Percentiles rank a stretch among this genome's conserved stretches.
phyloP scores from a whole-genome alignment of 2,113 vertebrate species.

The Scolopax mira region DNA sequence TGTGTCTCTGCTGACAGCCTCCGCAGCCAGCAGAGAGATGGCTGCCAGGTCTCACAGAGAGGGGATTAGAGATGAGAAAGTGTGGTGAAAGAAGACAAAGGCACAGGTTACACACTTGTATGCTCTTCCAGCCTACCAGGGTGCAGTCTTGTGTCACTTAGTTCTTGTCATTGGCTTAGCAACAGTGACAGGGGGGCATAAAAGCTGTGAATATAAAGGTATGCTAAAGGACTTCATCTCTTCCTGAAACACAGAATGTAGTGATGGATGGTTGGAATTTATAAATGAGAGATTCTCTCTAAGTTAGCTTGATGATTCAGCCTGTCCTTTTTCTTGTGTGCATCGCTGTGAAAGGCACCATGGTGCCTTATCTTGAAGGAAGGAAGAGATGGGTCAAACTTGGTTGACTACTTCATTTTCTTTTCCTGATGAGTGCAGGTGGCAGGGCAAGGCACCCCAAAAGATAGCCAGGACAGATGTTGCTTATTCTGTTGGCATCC shows the following conservation, averaged over 20 bases:
- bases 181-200: background rate
- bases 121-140: background rate
- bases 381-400: background rate
- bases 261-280: background rate
- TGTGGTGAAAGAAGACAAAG: background rate
- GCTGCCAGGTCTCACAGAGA: background rate
- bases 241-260: background rate
- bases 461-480: background rate
- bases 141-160: background rate
- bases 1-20: slow-evolving; percentile 1
- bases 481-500: background rate
- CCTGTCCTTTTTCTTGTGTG: background rate
- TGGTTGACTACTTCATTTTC: background rate
- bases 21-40: background rate
- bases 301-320: background rate
- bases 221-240: background rate
- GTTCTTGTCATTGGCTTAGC: background rate
- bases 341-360: background rate
- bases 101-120: fast-evolving
- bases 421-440: background rate
- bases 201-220: background rate
- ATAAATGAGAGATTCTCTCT: background rate
- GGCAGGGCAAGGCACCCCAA: background rate
- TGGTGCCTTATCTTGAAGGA: background rate
- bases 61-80: background rate